Conservation (phyloP, 2,888 invertebrate genomes). For the Caprella mutica region DNA sequence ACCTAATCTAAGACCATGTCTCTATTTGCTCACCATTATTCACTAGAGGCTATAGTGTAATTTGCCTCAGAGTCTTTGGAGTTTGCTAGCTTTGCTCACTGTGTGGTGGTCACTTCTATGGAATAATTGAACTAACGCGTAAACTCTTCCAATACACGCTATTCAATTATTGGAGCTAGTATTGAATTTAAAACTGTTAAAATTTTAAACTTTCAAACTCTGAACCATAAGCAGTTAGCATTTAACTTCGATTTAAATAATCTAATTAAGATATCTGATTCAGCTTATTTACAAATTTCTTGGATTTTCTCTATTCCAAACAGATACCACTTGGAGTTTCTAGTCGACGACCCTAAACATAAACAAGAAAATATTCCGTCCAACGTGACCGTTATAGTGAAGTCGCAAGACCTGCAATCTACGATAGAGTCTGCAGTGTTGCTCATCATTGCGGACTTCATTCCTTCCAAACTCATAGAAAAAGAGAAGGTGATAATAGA, state of each 20-base stretch:
- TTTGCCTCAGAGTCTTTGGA: background rate
- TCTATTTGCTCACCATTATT: no score
- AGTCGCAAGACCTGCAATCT: slow-evolving; percentile 94
- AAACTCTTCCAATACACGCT: no score
- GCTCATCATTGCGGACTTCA: slow-evolving; percentile 4
- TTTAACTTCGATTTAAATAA: no score
- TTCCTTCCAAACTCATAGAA: slow-evolving; percentile 9
- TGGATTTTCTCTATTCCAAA: background rate
- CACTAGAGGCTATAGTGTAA: no score
- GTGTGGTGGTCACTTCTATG: no score
- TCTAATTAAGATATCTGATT: no score
- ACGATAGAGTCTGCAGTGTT: slow-evolving; percentile 15
- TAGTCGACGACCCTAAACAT: slow-evolving; percentile 20
- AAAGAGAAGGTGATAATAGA: background rate
- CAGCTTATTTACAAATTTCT: background rate
- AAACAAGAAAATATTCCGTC: slow-evolving; percentile 69
- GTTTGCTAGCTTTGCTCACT: no score
- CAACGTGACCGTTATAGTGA: slow-evolving; percentile 85
- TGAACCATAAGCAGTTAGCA: no score
- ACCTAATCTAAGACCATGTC: background rate
- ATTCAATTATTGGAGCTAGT: no score
- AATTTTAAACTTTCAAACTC: no score
- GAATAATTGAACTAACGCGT: no score
- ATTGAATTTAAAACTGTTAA: no score
- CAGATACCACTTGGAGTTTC: slow-evolving; percentile 20